Conservation (phyloP, 2,113 vertebrate genomes). For the Alaudala cheleensis region DNA sequence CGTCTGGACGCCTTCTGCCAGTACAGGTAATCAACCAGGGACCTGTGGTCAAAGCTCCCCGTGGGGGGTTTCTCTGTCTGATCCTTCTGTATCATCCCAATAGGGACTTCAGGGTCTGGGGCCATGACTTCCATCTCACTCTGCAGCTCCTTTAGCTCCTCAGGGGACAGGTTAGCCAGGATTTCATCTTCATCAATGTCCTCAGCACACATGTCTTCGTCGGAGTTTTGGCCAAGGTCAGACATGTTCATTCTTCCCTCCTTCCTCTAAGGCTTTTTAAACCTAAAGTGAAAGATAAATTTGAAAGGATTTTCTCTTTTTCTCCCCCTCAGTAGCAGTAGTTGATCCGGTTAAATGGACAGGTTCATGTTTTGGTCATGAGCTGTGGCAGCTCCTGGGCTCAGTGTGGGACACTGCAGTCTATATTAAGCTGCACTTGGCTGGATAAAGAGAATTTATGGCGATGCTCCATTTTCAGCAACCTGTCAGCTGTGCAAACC, state of each 20-base stretch:
- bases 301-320: neutral
- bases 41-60: slow-evolving; percentile 89
- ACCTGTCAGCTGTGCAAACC: slow-evolving; percentile 84
- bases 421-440: slow-evolving; percentile 91
- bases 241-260: slow-evolving; percentile 64
- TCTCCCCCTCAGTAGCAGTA: neutral
- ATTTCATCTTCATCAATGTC: slow-evolving; percentile 93
- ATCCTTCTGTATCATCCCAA: slow-evolving; percentile 92
- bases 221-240: slow-evolving; percentile 63
- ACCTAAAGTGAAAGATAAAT: neutral
- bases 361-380: slow-evolving; percentile 19
- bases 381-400: neutral
- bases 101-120: slow-evolving; percentile 88
- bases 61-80: slow-evolving; percentile 92
- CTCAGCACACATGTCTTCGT: slow-evolving; percentile 58
- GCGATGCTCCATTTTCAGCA: slow-evolving; percentile 76
- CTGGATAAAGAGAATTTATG: slow-evolving; percentile 85
- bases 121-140: slow-evolving; percentile 94
- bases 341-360: neutral
- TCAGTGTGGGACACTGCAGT: slow-evolving; percentile 32
- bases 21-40: slow-evolving; percentile 91
- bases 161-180: slow-evolving; percentile 89
- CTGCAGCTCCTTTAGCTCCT: slow-evolving; percentile 92
- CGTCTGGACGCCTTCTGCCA: slow-evolving; percentile 93
- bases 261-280: neutral